Base-by-base conservation (phyloP, 2,888 invertebrate species). In the Biston stratarius region DNA sequence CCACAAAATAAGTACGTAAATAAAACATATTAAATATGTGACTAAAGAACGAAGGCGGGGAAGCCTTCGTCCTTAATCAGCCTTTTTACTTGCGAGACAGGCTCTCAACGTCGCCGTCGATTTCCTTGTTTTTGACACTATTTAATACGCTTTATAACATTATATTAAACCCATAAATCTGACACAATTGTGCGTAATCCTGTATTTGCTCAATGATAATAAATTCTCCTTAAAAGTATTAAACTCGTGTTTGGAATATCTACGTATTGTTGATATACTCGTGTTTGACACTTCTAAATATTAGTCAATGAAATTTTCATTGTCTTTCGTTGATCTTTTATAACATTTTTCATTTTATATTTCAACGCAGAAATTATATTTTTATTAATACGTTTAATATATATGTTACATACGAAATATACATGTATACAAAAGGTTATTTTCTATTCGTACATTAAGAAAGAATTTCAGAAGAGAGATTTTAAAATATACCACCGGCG, bases 61-160 rank as follows among this genome's bases (percentile, higher is more conserved):
- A 24, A 24, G 3, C 24, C 24, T 24, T 24, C 24, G 47, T 57
- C 45, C 57, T 8, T n/a, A 5, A 10, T 34, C 34, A 12, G 9
- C 45, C 57, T 36, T 15, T 56, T 58, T 47, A 36, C 58, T 58
- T 57, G 57, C 58, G 38, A 48, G 38, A 7, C 59, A 59, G 15
- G 38, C 49, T 24, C 47, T 8, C 38, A 40, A 15, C 10, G 8
- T 10, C 12, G 10, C 9, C 38, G n/a, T n/a, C n/a, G n/a, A n/a
- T n/a, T 59, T 59, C 59, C 59, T 48, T n/a, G n/a, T 59, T 49
- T 59, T 59, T 49, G 6, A 40, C 49, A 49, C 33, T n/a, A 12
- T 5, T 45, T 45, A 61, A 53, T 61, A 40, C 15, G 10, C 53
- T 15, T 61, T 42, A 45, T 44, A 6, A 24, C 24, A 24, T 24